Percentiles rank a stretch among this genome's conserved stretches.
phyloP scores from a whole-genome alignment of 2,888 invertebrate species.

The Amphipoea lucens region DNA sequence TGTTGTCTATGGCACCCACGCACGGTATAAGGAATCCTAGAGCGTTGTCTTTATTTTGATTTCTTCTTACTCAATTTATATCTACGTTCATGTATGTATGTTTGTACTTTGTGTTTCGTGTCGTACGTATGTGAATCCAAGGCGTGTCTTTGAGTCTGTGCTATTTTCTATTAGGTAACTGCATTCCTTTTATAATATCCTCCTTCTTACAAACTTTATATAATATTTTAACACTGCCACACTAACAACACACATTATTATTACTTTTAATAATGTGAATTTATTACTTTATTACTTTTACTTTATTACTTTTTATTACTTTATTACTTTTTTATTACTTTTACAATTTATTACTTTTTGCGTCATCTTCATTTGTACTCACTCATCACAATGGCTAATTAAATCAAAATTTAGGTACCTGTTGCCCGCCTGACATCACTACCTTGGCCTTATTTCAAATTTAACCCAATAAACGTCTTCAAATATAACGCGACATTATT shows the following conservation, averaged over 20 bases:
- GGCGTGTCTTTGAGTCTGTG: no score
- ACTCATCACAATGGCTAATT: slow-evolving; percentile 17
- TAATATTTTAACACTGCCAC: slow-evolving; percentile 28
- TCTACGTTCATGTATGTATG: neutral
- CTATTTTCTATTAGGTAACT: neutral
- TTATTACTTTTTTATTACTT: no score
- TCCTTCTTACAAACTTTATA: neutral
- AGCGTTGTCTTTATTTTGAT: slow-evolving; percentile 6
- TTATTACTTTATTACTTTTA: no score
- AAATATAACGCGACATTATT: slow-evolving; percentile 57
- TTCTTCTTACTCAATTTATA: neutral
- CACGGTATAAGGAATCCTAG: slow-evolving; percentile 15
- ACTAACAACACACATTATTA: slow-evolving; percentile 28
- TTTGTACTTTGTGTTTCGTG: neutral
- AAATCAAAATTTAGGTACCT: slow-evolving; percentile 53
- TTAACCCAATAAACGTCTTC: slow-evolving; percentile 46
- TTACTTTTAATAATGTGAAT: no score
- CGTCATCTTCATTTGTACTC: neutral
- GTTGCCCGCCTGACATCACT: slow-evolving; percentile 28
- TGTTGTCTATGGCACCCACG: slow-evolving; percentile 43
- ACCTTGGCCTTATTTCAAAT: slow-evolving; percentile 63
- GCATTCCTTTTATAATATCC: neutral
- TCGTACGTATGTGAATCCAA: neutral
- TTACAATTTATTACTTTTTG: slow-evolving; percentile 34
- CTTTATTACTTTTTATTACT: no score